These are phyloP conservation scores for Lasiurus cinereus DNA, from an alignment of 2,113 vertebrate genomes.

Conservation along the genomic window DNA sequence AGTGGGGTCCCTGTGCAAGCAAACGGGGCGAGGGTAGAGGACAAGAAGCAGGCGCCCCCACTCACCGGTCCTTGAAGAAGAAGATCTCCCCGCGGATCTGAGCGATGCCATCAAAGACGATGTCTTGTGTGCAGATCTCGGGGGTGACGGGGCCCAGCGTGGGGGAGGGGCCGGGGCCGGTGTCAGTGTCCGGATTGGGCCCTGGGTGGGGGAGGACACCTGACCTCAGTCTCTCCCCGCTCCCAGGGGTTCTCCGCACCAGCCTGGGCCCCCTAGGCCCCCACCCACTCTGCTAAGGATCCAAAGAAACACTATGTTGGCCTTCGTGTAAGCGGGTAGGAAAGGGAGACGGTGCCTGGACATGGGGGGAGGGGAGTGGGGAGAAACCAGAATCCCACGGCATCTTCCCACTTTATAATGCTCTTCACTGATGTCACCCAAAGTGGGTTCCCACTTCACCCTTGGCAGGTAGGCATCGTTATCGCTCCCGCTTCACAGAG, in stretches of 20 bases:
- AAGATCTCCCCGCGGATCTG: constrained; percentile 97
- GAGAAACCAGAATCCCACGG: not conserved
- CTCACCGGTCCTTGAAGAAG: constrained; percentile 99
- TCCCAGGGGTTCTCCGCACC: not conserved
- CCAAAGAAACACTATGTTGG: not conserved
- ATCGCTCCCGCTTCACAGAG: not conserved
- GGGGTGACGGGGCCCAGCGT: constrained; percentile 96
- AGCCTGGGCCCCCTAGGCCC: not conserved
- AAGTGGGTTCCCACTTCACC: accelerated
- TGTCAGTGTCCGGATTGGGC: constrained; percentile 86
- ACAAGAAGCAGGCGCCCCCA: not conserved
- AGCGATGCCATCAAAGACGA: constrained; percentile 95
- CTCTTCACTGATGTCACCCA: accelerated
- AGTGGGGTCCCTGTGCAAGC: not conserved
- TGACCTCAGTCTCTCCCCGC: not conserved
- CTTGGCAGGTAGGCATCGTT: not conserved
- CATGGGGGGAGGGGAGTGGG: not conserved
- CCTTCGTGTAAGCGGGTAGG: not conserved
- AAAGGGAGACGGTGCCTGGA: not conserved
- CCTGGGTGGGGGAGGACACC: constrained; percentile 85
- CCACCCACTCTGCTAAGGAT: not conserved
- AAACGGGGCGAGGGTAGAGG: no score
- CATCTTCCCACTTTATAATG: no score
- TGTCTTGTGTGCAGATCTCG: constrained; percentile 93
- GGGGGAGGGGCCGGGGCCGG: constrained; percentile 90